phyloP scores from a whole-genome alignment of 2,797 vertebrate species.

The Halcyon badia region DNA sequence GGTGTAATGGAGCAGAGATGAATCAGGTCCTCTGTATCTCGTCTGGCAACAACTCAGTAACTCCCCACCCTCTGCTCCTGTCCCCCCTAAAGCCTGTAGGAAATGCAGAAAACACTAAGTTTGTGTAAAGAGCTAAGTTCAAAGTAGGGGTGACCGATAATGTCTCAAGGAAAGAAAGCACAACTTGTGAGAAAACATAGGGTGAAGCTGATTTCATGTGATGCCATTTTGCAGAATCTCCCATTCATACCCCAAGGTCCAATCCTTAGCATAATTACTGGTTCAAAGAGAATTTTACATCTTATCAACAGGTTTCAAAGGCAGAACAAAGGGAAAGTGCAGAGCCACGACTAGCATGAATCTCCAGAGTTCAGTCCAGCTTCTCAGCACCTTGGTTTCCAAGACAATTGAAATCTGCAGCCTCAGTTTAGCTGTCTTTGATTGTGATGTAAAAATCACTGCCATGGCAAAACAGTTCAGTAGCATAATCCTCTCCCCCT shows the following conservation, averaged over 20 bases:
- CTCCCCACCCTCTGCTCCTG: not conserved
- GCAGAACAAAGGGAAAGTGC: not conserved
- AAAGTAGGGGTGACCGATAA: not conserved
- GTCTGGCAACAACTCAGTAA: not conserved
- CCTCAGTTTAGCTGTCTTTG: not conserved
- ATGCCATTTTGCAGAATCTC: not conserved
- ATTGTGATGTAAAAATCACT: not conserved
- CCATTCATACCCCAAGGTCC: not conserved
- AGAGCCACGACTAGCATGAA: not conserved
- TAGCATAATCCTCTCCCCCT: not conserved
- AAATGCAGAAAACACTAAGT: slow-evolving; percentile 7
- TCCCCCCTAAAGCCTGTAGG: not conserved
- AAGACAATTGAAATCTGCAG: not conserved
- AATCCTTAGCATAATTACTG: not conserved
- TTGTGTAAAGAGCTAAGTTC: not conserved
- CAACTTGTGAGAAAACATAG: not conserved
- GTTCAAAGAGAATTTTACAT: not conserved
- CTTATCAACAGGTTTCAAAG: not conserved
- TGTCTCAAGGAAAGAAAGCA: not conserved
- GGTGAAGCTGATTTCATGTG: not conserved
- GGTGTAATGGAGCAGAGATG: not conserved
- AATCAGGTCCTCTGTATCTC: not conserved
- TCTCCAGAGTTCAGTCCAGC: not conserved
- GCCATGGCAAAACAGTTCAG: not conserved
- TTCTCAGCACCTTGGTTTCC: not conserved